A percentile compares a stretch with the other conserved stretches of the same genome.
Evolutionary conservation across 2,113 vertebrate genomes (phyloP).

Genomic region (Hippolais icterina): DNA sequence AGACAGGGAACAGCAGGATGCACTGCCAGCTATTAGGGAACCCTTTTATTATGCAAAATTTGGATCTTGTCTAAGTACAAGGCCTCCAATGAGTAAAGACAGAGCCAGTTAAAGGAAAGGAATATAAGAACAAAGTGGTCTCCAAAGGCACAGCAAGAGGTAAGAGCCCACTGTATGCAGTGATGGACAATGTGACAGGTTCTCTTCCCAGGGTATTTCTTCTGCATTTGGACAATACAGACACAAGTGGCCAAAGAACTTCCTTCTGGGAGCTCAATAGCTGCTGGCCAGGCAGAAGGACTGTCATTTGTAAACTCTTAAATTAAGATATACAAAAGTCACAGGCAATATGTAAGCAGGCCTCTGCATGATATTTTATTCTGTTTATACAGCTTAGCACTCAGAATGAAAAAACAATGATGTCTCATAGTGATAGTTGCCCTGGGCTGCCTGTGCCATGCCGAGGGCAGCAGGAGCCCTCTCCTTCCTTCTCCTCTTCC

Average conservation of each 20-base stretch:
- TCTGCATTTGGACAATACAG: not conserved
- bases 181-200: not conserved
- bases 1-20: slow-evolving; percentile 43
- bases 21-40: slow-evolving; percentile 10
- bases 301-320: not conserved
- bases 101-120: slow-evolving; percentile 29
- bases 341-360: not conserved
- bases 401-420: not conserved
- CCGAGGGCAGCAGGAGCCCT: not conserved
- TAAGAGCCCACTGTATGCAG: not conserved
- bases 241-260: not conserved
- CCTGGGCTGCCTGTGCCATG: not conserved
- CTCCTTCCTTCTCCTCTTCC: not conserved
- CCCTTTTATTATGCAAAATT: slow-evolving; percentile 57
- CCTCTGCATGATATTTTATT: not conserved
- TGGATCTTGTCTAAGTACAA: slow-evolving; percentile 26
- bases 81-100: slow-evolving; percentile 6
- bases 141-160: slow-evolving; percentile 52
- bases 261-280: not conserved
- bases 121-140: slow-evolving; percentile 26
- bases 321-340: not conserved
- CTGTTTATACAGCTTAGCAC: not conserved
- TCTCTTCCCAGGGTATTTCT: slow-evolving; percentile 5
- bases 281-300: not conserved
- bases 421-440: not conserved